Evolutionary conservation across 2,888 invertebrate genomes (phyloP).

Genomic region (Lasioglossum calceatum): DNA sequence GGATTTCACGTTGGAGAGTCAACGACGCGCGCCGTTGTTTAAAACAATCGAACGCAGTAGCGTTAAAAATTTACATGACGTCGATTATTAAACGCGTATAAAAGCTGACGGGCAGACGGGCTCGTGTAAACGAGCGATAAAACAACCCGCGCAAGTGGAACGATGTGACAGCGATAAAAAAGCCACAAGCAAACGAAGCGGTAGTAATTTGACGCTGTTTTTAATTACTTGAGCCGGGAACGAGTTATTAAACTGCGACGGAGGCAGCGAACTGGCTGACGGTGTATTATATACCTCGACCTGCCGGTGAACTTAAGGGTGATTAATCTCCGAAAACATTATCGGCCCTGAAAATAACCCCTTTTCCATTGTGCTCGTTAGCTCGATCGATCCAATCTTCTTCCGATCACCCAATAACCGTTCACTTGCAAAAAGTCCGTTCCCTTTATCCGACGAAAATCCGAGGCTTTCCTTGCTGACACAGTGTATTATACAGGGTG

Average conservation of each 20-base stretch:
- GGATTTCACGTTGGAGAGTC: not conserved
- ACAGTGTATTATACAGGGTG: not conserved
- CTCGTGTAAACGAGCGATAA: slow-evolving; percentile 8
- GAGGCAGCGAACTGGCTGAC: not conserved
- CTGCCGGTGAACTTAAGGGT: slow-evolving; percentile 1
- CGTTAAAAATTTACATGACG: slow-evolving; percentile 14
- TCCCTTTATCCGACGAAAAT: not conserved
- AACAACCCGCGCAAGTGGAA: slow-evolving; percentile 13
- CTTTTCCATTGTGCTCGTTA: not conserved
- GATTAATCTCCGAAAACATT: slow-evolving; percentile 13
- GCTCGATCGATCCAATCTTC: not conserved
- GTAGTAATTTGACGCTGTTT: slow-evolving; percentile 35
- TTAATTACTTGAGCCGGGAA: slow-evolving; percentile 34
- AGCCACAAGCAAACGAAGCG: slow-evolving; percentile 13
- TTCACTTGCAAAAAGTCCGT: not conserved
- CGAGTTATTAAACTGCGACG: not conserved
- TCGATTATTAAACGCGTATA: slow-evolving; percentile 4
- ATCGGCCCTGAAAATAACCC: slow-evolving; percentile 4
- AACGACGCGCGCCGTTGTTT: not conserved
- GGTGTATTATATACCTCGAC: slow-evolving; percentile 7
- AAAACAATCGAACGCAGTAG: slow-evolving; percentile 8
- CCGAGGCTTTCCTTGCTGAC: not conserved
- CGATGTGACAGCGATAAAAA: slow-evolving; percentile 24
- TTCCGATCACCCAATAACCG: not conserved
- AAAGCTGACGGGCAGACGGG: slow-evolving; percentile 12